Evolutionary conservation across 1,140 invertebrate species (phyloP).

Genomic region (Scaptomyza pallida): DNA sequence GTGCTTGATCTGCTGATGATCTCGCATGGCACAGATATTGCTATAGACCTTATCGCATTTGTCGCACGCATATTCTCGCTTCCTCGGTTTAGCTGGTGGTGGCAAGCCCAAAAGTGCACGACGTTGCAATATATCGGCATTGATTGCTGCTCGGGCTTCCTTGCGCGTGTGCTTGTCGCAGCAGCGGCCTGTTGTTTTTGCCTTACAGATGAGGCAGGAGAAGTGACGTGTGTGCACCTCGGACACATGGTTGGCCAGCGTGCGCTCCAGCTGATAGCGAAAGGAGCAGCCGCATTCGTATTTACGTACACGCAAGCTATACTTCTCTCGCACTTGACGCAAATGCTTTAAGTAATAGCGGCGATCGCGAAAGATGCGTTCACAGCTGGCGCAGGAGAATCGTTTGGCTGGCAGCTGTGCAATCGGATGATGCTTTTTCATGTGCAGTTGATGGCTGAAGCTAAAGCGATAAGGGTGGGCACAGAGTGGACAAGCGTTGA

Average conservation of each 20-base stretch:
- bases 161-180: conserved; percentile 12
- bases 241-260: conserved; percentile 3
- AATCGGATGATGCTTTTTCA: neutral
- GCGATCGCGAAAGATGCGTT: conserved; percentile 12
- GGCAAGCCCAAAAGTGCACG: neutral
- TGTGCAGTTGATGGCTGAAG: conserved; percentile 48
- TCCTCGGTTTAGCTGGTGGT: neutral
- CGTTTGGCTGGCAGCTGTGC: neutral
- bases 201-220: conserved; percentile 29
- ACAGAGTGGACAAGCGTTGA: conserved; percentile 19
- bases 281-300: conserved; percentile 30
- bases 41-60: conserved; percentile 10
- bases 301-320: neutral
- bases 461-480: conserved; percentile 11
- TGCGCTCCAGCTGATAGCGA: conserved; percentile 23
- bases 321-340: neutral
- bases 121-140: neutral
- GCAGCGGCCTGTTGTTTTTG: conserved; percentile 5
- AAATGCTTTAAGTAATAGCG: conserved; percentile 8
- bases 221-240: conserved; percentile 11
- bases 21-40: neutral
- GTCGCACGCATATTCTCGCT: conserved; percentile 7
- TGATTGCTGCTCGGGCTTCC: conserved; percentile 4
- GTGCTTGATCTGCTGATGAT: conserved; percentile 29
- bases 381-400: conserved; percentile 22